These are phyloP conservation scores for Illadopsis cleaveri DNA, from an alignment of 2,113 vertebrate genomes.

Conservation along the genomic window DNA sequence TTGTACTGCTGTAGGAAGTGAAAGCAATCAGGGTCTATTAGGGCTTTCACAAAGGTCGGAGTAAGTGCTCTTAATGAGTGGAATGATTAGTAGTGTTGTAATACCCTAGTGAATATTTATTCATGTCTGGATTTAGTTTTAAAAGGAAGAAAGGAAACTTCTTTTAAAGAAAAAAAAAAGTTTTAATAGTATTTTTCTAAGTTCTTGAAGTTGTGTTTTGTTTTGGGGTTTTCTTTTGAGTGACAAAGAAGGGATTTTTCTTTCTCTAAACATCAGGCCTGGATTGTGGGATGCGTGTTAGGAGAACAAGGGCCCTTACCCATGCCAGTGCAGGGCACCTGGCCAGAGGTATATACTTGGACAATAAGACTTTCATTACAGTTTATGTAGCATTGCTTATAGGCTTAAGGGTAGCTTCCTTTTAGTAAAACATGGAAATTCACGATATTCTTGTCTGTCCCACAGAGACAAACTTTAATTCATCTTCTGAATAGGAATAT, in stretches of 20 bases:
- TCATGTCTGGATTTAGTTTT: not conserved
- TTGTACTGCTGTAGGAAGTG: not conserved
- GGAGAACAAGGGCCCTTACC: not conserved
- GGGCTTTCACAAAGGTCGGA: not conserved
- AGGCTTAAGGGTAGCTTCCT: not conserved
- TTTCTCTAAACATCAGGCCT: not conserved
- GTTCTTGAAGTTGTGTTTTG: not conserved
- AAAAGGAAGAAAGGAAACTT: not conserved
- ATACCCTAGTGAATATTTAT: not conserved
- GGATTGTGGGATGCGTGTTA: not conserved
- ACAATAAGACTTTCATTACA: not conserved
- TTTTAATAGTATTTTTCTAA: not conserved
- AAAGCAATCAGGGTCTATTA: not conserved
- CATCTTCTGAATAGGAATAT: not conserved
- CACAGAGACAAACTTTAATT: not conserved
- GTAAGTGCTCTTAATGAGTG: not conserved
- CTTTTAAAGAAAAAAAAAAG: fast-evolving
- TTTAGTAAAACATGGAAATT: not conserved
- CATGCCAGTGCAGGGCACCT: not conserved
- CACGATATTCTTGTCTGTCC: not conserved
- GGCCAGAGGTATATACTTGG: no score
- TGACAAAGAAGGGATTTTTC: not conserved
- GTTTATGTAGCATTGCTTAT: not conserved
- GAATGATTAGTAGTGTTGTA: not conserved
- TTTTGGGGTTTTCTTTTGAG: not conserved